These are phyloP conservation scores for Minunthozetes semirufus DNA, from an alignment of 2,888 invertebrate species.

Conservation along the genomic window DNA sequence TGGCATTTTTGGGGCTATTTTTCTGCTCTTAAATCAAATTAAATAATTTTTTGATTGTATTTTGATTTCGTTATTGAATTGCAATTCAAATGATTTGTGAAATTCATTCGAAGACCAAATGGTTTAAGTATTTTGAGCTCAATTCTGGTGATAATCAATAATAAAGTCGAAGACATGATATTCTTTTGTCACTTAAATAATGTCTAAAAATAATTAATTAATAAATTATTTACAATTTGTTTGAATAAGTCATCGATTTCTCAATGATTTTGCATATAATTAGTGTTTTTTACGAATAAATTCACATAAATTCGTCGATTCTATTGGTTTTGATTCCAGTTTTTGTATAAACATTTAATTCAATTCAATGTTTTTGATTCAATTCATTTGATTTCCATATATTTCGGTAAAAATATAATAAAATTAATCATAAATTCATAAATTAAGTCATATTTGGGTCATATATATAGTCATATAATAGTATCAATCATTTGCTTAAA, in stretches of 20 bases:
- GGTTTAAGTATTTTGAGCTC: slow-evolving; percentile 3
- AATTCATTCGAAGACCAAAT: background rate
- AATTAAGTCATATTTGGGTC: background rate
- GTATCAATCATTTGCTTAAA: background rate
- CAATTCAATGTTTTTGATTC: no score
- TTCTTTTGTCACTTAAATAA: background rate
- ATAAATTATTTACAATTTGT: background rate
- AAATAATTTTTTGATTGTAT: no score
- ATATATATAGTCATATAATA: background rate
- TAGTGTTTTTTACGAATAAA: background rate
- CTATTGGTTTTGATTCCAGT: background rate
- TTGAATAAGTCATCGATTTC: background rate
- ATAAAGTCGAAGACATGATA: background rate
- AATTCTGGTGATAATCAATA: background rate
- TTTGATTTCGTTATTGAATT: background rate
- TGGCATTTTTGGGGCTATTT: no score
- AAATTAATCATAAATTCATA: no score
- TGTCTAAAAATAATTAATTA: background rate
- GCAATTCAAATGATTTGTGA: background rate
- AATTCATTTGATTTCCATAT: no score
- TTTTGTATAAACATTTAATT: no score
- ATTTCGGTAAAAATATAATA: no score
- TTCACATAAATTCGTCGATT: background rate
- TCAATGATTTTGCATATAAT: background rate
- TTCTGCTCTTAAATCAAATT: no score